Percentiles rank a stretch among this genome's conserved stretches.
These are phyloP conservation scores for Lepus americanus DNA, from an alignment of 2,113 vertebrate genomes.

Conservation along the genomic window DNA sequence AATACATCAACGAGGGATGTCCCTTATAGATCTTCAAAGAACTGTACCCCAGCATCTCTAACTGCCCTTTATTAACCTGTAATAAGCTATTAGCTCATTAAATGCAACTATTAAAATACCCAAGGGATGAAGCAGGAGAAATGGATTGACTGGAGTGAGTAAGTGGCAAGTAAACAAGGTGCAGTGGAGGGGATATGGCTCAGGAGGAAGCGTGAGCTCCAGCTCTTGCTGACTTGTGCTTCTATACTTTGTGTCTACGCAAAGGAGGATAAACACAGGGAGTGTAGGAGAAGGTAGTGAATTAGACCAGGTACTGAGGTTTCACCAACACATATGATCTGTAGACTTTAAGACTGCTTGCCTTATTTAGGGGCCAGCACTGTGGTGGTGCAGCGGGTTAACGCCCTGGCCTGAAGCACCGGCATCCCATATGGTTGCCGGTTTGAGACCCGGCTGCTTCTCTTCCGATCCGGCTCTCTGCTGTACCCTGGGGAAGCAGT, in stretches of 20 bases:
- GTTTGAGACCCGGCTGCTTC: no score
- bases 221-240: neutral
- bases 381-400: no score
- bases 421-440: no score
- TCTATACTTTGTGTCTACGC: neutral
- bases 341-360: neutral
- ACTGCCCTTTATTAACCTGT: constrained; percentile 70
- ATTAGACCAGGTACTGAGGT: neutral
- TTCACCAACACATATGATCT: neutral
- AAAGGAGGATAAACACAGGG: neutral
- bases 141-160: neutral
- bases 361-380: no score
- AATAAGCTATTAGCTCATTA: constrained; percentile 64
- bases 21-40: constrained; percentile 49
- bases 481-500: no score
- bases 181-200: neutral
- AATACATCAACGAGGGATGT: constrained; percentile 1
- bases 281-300: neutral
- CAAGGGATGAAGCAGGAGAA: constrained; percentile 47
- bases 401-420: no score
- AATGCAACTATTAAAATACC: constrained; percentile 62
- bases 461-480: no score
- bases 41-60: neutral
- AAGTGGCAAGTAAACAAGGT: neutral
- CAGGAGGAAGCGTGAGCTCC: neutral